Evolutionary conservation across 2,888 invertebrate genomes (phyloP), one percentile per base, ranked within the genome.

Genomic region (Odontocolon sp.): DNA sequence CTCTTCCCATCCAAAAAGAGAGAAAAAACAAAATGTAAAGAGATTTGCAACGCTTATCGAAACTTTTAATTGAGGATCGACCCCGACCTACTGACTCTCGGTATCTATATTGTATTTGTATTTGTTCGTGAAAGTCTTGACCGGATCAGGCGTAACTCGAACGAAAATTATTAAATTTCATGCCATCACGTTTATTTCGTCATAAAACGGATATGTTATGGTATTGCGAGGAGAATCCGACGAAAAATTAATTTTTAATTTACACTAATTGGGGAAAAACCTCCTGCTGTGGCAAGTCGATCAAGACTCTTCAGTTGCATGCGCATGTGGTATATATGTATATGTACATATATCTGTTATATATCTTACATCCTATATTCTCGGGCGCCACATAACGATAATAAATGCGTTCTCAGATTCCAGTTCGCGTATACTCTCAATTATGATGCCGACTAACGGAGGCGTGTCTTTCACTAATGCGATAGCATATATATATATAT

Each of bases 71-170:
- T 61, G 56, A 70, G 74, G 67, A 69, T 56, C 77, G 81, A 56
- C 82, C 81, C 82, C 83, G 83, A 82, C 82, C 82, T 68, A 78
- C 72, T 79, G 75, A 82, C 74, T 79, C 70, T 69, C 47, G 56
- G 31, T 21, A 42, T 14, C 9, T 33, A 56, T 28, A 40, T 56
- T 16, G 11, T 40, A 11, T 14, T 11, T n/a, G 5, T 14, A 40
- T 11, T 11, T 40, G 16, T 1, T 11, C 0, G 11, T 14, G 14
- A 40, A 5, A 40, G 28, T 4, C 6, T 28, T 28, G 28, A 40
- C n/a, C n/a, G n/a, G n/a, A n/a, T n/a, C n/a, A n/a, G n/a, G n/a
- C n/a, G n/a, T n/a, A 40, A 11, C 11, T 3, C 2, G 14, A 40
- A 40, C 2, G 14, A 11, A 38, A 38, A 11, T 3, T 2, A 38